These are phyloP conservation scores for Myzus persicae DNA, from an alignment of 1,140 invertebrate species.

Conservation along the genomic window DNA sequence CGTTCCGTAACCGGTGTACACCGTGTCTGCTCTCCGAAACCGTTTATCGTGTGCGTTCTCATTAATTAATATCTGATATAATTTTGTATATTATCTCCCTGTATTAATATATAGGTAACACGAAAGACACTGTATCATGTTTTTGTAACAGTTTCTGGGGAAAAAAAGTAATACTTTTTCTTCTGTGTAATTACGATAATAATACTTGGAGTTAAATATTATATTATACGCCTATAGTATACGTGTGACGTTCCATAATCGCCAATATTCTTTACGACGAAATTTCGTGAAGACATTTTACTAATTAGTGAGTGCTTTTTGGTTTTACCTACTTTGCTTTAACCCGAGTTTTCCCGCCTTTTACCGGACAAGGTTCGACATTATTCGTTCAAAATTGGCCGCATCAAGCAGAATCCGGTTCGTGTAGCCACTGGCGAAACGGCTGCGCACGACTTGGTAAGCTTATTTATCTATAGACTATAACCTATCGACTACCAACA, in stretches of 20 bases:
- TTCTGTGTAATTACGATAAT: not conserved
- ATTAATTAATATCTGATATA: not conserved
- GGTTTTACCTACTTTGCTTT: not conserved
- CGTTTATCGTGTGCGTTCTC: not conserved
- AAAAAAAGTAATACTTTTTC: not conserved
- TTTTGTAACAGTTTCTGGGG: not conserved
- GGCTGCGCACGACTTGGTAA: slow-evolving; percentile 23
- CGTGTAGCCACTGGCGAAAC: slow-evolving; percentile 47
- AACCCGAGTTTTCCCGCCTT: not conserved
- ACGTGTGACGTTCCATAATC: not conserved
- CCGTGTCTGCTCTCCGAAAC: not conserved
- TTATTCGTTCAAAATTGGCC: slow-evolving; percentile 50
- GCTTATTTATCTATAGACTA: not conserved
- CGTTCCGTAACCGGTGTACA: slow-evolving; percentile 7
- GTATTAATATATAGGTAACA: not conserved
- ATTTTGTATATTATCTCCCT: no score
- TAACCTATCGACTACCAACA: not conserved
- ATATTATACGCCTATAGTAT: not conserved
- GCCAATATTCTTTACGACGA: not conserved
- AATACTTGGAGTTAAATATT: not conserved
- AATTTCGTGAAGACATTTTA: not conserved
- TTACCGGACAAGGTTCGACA: not conserved
- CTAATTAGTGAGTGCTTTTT: not conserved
- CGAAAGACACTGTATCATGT: not conserved
- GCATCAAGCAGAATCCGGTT: slow-evolving; percentile 57